Evolutionary conservation across 2,888 invertebrate species (phyloP), one percentile per base, ranked within the genome.

Genomic region (Rhodophaea formosa): DNA sequence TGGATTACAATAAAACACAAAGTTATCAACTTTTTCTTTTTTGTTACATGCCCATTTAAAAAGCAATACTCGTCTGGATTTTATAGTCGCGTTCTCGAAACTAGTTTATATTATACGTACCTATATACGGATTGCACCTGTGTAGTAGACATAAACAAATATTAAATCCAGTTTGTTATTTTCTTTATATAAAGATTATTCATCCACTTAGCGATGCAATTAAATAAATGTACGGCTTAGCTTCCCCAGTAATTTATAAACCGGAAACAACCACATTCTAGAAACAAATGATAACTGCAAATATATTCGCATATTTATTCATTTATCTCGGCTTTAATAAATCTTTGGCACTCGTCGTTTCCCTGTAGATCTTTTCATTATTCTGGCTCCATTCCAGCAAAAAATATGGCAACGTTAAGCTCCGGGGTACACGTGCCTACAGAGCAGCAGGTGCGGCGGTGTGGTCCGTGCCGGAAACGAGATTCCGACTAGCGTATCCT

Each of bases 341-440:
- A 47, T 30, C 30, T 17, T 52, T 35, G 51, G 52, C 12, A 32
- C 39, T 12, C 16, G 39, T 17, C 52, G 47, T 23, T 46, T 23
- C 29, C 30, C 29, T 29, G 39, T 49, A 49, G 49, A 8, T 53
- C 53, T 53, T 53, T 43, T 53, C 53, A 23, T 43, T 53, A 53
- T 53, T 53, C 53, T 53, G 43, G 42, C 17, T 7, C n/a, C 53
- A 29, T 53, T 53, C 35, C 43, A 53, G 12, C 42, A 43, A 53
- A 53, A 52, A 53, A 43, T 53, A 53, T 53, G 29, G 17, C 43
- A 39, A 23, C 35, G 43, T 42, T 53, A 53, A 53, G 53, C 53
- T 42, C 10, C 42, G 42, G 42, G 12, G 16, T 53, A 16, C 16
- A 43, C 43, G 53, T 29, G 42, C n/a, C 10, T 47, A 47, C 30